A percentile compares a stretch with the other conserved stretches of the same genome.
phyloP scores from a whole-genome alignment of 2,113 vertebrate species.

The Myotis davidii region DNA sequence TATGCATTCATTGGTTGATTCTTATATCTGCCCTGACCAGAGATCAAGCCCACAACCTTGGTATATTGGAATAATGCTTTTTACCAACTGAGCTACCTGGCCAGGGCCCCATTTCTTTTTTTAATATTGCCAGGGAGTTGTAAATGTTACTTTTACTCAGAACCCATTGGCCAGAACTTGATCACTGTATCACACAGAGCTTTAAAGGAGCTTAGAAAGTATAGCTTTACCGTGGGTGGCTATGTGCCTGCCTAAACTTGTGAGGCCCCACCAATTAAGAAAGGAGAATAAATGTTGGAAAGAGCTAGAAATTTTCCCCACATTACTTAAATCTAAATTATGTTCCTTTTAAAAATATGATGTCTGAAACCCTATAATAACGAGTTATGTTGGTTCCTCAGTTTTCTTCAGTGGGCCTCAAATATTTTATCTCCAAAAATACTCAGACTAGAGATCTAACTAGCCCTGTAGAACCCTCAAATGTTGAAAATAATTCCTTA shows the following conservation, averaged over 20 bases:
- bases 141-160: not conserved
- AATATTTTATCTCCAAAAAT: slow-evolving; percentile 59
- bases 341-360: slow-evolving; percentile 6
- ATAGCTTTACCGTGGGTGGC: not conserved
- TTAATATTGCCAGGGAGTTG: not conserved
- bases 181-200: not conserved
- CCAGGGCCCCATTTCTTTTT: not conserved
- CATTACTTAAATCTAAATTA: not conserved
- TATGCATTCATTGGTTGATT: not conserved
- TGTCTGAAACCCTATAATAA: slow-evolving; percentile 30
- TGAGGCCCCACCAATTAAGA: not conserved
- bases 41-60: not conserved
- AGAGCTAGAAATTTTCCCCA: not conserved
- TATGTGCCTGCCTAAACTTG: not conserved
- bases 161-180: not conserved
- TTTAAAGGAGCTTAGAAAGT: slow-evolving; percentile 23
- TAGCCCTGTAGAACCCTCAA: slow-evolving; percentile 51
- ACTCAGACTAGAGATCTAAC: slow-evolving; percentile 46
- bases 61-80: not conserved
- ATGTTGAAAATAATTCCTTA: slow-evolving; percentile 63
- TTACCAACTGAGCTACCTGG: not conserved
- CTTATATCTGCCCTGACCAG: not conserved
- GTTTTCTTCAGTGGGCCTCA: slow-evolving; percentile 64
- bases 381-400: slow-evolving; percentile 33
- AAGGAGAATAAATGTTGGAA: slow-evolving; percentile 25